These are phyloP conservation scores for Grus americana DNA, from an alignment of 2,113 vertebrate species.

Conservation along the genomic window DNA sequence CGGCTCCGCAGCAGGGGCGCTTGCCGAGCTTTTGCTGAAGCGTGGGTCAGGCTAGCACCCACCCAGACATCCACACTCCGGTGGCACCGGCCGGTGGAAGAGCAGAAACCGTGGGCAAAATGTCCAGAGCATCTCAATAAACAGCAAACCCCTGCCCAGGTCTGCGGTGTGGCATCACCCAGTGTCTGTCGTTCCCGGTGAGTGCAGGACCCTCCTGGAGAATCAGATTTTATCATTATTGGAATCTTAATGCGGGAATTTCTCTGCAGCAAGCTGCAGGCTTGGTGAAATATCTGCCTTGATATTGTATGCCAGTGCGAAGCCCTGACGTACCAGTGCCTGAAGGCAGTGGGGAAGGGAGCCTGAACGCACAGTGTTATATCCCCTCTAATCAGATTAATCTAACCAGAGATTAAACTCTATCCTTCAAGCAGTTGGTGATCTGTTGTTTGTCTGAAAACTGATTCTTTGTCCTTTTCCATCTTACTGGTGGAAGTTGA, in stretches of 20 bases:
- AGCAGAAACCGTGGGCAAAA: background rate
- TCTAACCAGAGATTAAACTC: background rate
- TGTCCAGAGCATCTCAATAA: too few relatives aligned
- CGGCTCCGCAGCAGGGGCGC: fast-evolving
- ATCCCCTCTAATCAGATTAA: background rate
- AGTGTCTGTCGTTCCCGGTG: background rate
- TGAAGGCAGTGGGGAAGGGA: background rate
- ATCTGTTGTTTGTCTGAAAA: background rate
- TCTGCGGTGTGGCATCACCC: fast-evolving
- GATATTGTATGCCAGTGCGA: fast-evolving
- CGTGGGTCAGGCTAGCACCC: too few relatives aligned
- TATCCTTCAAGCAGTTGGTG: background rate
- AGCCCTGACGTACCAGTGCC: background rate
- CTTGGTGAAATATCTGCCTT: background rate
- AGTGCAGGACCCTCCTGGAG: background rate
- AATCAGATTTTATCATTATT: fast-evolving
- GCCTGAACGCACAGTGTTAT: background rate
- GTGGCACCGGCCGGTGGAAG: too few relatives aligned
- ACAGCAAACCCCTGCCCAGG: fast-evolving
- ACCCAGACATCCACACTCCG: fast-evolving
- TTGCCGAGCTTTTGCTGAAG: background rate
- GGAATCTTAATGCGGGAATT: background rate
- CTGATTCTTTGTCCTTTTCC: background rate
- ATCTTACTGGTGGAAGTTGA: background rate
- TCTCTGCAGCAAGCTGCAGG: background rate